Evolutionary conservation across 1,140 invertebrate genomes (phyloP).

Genomic region (Cyclina sinensis): DNA sequence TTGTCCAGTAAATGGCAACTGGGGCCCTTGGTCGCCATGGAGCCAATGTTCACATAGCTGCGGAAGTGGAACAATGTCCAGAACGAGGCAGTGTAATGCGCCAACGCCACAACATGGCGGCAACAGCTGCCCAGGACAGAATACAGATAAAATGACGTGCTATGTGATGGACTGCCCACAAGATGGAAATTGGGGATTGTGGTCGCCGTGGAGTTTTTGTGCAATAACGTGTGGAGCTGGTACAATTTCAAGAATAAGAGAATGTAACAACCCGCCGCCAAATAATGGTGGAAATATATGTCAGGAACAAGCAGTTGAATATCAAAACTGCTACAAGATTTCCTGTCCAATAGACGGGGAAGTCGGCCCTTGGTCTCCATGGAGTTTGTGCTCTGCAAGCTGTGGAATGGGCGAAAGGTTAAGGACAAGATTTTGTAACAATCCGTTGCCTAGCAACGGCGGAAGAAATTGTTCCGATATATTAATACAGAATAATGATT

Average conservation of each 20-base stretch:
- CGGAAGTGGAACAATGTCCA: constrained; percentile 87
- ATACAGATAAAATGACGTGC: constrained; percentile 26
- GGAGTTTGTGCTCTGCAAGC: constrained; percentile 89
- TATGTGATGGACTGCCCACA: constrained; percentile 46
- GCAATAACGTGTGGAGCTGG: constrained; percentile 84
- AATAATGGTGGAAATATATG: constrained; percentile 90
- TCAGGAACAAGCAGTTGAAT: constrained; percentile 86
- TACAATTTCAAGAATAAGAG: constrained; percentile 67
- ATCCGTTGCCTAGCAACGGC: constrained; percentile 20
- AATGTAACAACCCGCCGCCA: constrained; percentile 85
- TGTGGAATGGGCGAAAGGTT: constrained; percentile 87
- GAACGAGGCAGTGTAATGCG: constrained; percentile 64
- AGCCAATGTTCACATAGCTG: constrained; percentile 90
- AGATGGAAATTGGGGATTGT: constrained; percentile 80
- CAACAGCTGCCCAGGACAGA: constrained; percentile 52
- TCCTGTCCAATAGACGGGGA: constrained; percentile 86
- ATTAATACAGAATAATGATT: not conserved
- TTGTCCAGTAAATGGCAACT: constrained; percentile 87
- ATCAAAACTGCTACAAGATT: constrained; percentile 20
- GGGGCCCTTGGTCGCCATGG: constrained; percentile 90
- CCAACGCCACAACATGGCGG: constrained; percentile 62
- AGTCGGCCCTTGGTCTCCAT: constrained; percentile 89
- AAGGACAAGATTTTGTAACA: constrained; percentile 21
- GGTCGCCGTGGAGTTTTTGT: constrained; percentile 81
- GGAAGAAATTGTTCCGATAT: constrained; percentile 7